These are phyloP conservation scores for Odocoileus virginianus DNA, from an alignment of 2,113 vertebrate species.

Conservation along the genomic window DNA sequence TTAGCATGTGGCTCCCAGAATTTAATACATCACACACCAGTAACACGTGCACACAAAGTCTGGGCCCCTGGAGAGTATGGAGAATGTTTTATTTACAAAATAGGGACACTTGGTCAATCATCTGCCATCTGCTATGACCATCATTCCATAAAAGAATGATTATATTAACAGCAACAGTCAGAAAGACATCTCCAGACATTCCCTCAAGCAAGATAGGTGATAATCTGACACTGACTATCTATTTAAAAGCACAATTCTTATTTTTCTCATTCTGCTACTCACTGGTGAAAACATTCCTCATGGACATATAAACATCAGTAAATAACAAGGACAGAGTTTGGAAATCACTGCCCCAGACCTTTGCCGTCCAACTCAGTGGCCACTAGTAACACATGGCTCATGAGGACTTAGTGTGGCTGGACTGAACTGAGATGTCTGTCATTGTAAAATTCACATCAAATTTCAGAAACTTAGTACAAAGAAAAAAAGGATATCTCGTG, in stretches of 20 bases:
- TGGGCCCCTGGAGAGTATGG: not conserved
- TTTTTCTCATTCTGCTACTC: not conserved
- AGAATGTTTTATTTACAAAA: not conserved
- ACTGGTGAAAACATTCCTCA: not conserved
- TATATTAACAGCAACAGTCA: not conserved
- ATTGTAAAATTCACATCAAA: not conserved
- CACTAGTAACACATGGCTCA: rapidly evolving
- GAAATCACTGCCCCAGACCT: not conserved
- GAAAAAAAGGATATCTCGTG: not conserved
- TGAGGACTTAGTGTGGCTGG: not conserved
- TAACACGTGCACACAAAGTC: not conserved
- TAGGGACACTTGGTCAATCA: not conserved
- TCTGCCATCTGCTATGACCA: not conserved
- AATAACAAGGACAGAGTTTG: not conserved
- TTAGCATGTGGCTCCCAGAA: not conserved
- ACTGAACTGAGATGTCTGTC: not conserved
- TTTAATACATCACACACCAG: not conserved
- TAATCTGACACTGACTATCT: not conserved
- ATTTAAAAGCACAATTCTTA: not conserved
- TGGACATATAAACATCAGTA: not conserved
- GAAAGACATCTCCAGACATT: not conserved
- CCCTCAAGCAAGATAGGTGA: not conserved
- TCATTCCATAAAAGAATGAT: not conserved
- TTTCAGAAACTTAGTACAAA: not conserved
- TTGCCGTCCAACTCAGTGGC: not conserved